A percentile compares a stretch with the other conserved stretches of the same genome.
Evolutionary conservation across 53 echinoderm and acorn worm genomes (phyloP).

Genomic region (Henricia sp.): DNA sequence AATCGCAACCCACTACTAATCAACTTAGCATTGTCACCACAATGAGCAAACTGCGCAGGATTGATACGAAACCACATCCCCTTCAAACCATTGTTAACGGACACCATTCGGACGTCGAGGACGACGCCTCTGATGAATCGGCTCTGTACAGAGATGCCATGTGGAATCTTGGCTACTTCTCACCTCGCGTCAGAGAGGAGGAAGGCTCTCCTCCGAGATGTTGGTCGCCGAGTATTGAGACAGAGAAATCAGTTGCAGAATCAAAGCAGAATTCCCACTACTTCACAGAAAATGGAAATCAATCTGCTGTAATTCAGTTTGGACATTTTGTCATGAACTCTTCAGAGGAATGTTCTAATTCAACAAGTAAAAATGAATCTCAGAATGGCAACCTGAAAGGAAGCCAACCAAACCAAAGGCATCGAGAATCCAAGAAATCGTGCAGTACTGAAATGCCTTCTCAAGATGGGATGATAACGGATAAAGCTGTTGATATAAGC

Average conservation of each 20-base stretch:
- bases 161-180: slow-evolving; percentile 80
- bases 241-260: neutral
- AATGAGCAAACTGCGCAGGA: slow-evolving; percentile 10
- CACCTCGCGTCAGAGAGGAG: slow-evolving; percentile 62
- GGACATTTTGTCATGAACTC: no score
- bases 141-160: slow-evolving; percentile 71
- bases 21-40: neutral
- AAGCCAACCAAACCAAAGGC: slow-evolving; percentile 2
- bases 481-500: neutral
- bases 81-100: slow-evolving; percentile 21
- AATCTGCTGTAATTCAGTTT: no score
- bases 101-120: slow-evolving; percentile 10
- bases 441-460: slow-evolving; percentile 14
- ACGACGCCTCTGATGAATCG: slow-evolving; percentile 2
- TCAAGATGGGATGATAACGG: neutral
- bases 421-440: slow-evolving; percentile 2
- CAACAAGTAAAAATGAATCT: no score
- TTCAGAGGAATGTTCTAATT: neutral
- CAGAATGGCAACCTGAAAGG: no score
- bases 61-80: neutral
- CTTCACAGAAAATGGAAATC: neutral
- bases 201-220: slow-evolving; percentile 75
- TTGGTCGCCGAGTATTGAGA: slow-evolving; percentile 72
- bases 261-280: neutral
- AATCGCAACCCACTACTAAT: neutral